phyloP scores from a whole-genome alignment of 1,140 invertebrate genomes.

The Drosophila micromelanica region DNA sequence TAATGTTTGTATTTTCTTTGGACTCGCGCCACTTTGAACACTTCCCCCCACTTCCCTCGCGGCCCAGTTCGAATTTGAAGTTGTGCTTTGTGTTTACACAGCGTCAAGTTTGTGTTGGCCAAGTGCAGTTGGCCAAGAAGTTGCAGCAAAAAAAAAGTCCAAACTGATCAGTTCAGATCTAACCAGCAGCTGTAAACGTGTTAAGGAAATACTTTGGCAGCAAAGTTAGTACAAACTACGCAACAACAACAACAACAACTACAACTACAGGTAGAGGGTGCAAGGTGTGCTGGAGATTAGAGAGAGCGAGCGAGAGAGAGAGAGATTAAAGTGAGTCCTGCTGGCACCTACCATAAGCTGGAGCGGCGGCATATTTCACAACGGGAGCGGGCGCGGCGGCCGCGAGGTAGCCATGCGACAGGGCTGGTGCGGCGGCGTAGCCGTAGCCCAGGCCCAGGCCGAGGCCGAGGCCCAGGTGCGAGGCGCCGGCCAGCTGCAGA shows the following conservation, averaged over 20 bases:
- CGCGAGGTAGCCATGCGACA: slow-evolving; percentile 68
- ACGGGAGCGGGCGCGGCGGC: slow-evolving; percentile 70
- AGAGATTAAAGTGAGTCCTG: background rate
- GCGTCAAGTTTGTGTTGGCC: slow-evolving; percentile 37
- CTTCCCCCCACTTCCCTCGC: background rate
- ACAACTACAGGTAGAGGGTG: slow-evolving; percentile 13
- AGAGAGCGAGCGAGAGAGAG: background rate
- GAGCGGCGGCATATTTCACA: slow-evolving; percentile 73
- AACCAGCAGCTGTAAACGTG: slow-evolving; percentile 19
- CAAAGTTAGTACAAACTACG: slow-evolving; percentile 27
- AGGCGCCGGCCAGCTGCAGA: slow-evolving; percentile 57
- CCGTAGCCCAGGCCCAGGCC: slow-evolving; percentile 57
- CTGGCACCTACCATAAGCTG: slow-evolving; percentile 77
- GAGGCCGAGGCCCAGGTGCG: slow-evolving; percentile 35
- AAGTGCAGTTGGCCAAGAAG: slow-evolving; percentile 44
- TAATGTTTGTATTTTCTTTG: slow-evolving; percentile 12
- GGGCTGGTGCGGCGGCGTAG: slow-evolving; percentile 49
- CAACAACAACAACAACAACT: background rate
- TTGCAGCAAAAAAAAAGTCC: slow-evolving; percentile 1
- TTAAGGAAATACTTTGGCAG: slow-evolving; percentile 9
- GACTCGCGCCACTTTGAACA: slow-evolving; percentile 6
- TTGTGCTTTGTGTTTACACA: slow-evolving; percentile 26
- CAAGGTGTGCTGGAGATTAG: slow-evolving; percentile 28
- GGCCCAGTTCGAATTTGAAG: slow-evolving; percentile 14
- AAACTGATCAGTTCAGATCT: slow-evolving; percentile 2